Conservation (phyloP, 92 coral and sea anemone species). For the Palythoa grandis region DNA sequence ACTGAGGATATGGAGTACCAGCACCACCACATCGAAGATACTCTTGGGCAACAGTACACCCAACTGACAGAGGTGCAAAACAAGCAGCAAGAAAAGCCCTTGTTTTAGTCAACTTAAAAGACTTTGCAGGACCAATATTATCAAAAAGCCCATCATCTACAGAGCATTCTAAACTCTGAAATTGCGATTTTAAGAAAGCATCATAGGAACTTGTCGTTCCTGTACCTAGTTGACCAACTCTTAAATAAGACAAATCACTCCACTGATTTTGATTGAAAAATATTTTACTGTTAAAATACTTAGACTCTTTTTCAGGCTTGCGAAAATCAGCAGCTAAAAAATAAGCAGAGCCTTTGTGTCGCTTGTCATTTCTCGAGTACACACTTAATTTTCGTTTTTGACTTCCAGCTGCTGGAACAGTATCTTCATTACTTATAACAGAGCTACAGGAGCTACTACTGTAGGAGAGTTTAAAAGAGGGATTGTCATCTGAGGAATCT, state of each 20-base stretch:
- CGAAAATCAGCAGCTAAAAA: not conserved
- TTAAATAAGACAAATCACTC: conserved; percentile 1
- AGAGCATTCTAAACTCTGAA: not conserved
- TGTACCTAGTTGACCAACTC: not conserved
- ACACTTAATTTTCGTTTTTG: not conserved
- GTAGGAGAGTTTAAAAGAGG: too few relatives aligned
- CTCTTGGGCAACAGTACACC: not conserved
- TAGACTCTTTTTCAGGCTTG: not conserved
- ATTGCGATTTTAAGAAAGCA: not conserved
- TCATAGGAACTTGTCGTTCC: not conserved
- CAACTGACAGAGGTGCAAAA: not conserved
- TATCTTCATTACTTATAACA: not conserved
- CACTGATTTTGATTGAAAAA: conserved; percentile 4
- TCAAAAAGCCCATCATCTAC: not conserved
- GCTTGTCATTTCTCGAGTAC: not conserved
- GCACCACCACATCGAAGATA: conserved; percentile 11
- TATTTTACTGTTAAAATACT: not conserved
- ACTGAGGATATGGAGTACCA: conserved; percentile 8
- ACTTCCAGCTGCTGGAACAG: not conserved
- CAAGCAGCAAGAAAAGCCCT: conserved; percentile 27
- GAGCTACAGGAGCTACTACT: too few relatives aligned
- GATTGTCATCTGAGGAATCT: too few relatives aligned
- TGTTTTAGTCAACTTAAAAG: not conserved
- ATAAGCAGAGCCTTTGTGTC: not conserved
- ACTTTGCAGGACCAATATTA: not conserved